Percentiles rank a stretch among this genome's conserved stretches.
phyloP scores from a whole-genome alignment of 2,888 invertebrate genomes.

The Xylota segnis region DNA sequence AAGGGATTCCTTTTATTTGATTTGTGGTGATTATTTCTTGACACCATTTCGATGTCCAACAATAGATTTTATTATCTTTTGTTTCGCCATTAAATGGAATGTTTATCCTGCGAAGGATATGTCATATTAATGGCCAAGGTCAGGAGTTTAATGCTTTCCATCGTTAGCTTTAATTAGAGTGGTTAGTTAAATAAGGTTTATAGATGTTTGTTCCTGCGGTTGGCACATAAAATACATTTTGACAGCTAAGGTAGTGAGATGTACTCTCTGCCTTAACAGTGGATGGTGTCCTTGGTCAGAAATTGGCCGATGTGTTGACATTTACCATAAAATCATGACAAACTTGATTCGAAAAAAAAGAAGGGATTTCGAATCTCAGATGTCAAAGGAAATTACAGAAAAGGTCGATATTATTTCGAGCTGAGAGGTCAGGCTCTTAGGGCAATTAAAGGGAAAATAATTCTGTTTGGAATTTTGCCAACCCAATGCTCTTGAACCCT shows the following conservation, averaged over 20 bases:
- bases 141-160: neutral
- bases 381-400: neutral
- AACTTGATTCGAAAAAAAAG: neutral
- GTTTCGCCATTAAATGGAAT: neutral
- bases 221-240: no score
- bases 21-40: neutral
- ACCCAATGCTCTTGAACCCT: neutral
- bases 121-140: neutral
- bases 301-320: no score
- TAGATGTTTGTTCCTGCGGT: no score
- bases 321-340: no score
- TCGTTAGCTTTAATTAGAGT: neutral
- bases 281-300: no score
- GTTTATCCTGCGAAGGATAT: neutral
- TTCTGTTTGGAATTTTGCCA: neutral
- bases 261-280: no score
- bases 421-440: neutral
- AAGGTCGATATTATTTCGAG: constrained; percentile 1
- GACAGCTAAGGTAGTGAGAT: no score
- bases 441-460: constrained; percentile 3
- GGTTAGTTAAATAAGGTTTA: neutral
- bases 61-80: neutral
- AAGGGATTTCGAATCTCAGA: neutral
- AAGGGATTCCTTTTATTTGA: neutral
- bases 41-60: neutral